Conservation (phyloP, 2,113 vertebrate genomes). For the Platysteira castanea region DNA sequence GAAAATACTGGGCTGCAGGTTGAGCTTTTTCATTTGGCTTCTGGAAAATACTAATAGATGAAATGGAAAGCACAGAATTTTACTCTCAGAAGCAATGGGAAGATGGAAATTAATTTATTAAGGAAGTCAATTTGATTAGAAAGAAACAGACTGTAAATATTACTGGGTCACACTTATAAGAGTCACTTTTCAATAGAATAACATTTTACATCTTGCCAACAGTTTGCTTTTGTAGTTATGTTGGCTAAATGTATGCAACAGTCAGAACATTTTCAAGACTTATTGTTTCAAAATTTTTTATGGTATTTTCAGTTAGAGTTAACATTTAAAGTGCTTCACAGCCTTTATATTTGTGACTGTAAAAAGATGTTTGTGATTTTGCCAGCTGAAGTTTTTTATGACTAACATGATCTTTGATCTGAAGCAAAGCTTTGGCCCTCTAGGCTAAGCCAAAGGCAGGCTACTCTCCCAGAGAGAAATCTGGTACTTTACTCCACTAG, state of each 20-base stretch:
- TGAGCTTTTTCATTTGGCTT: not conserved
- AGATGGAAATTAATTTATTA: not conserved
- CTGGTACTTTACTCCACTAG: not conserved
- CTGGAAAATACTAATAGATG: not conserved
- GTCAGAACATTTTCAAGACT: not conserved
- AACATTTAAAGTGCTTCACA: not conserved
- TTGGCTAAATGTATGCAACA: not conserved
- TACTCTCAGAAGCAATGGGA: not conserved
- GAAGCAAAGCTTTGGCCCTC: not conserved
- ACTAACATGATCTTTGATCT: conserved; percentile 8
- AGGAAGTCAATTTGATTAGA: not conserved
- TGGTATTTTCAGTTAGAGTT: not conserved
- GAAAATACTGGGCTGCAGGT: not conserved
- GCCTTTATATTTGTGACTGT: not conserved
- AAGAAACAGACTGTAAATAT: not conserved
- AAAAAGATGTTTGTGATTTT: not conserved
- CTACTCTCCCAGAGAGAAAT: not conserved
- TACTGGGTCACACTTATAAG: not conserved
- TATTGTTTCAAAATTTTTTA: not conserved
- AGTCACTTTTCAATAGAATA: not conserved
- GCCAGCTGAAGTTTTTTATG: not conserved
- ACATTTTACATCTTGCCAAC: not conserved
- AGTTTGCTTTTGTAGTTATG: not conserved
- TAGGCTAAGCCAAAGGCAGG: not conserved
- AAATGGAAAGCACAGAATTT: not conserved